Percentiles rank a stretch among this genome's conserved stretches.
phyloP scores from a whole-genome alignment of 1,140 invertebrate species.

The Calephelis virginiensis region DNA sequence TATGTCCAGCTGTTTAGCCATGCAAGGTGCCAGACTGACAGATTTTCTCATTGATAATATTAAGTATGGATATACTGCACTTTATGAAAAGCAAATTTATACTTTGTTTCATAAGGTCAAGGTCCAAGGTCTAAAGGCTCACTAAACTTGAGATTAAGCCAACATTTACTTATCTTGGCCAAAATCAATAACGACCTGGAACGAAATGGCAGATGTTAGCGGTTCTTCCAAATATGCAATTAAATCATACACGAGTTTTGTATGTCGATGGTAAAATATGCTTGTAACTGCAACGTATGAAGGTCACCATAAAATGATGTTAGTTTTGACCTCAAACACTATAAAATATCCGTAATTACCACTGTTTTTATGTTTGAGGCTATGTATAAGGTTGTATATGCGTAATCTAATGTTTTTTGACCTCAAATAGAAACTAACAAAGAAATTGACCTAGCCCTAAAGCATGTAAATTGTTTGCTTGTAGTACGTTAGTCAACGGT shows the following conservation, averaged over 20 bases:
- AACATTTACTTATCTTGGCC: constrained; percentile 1
- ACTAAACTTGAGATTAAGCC: not conserved
- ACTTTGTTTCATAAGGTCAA: not conserved
- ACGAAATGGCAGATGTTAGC: constrained; percentile 5
- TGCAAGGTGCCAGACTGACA: too few relatives aligned
- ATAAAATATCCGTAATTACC: not conserved
- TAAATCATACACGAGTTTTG: constrained; percentile 2
- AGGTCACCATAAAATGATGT: constrained; percentile 6
- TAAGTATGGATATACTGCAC: too few relatives aligned
- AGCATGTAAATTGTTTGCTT: too few relatives aligned
- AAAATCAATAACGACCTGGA: constrained; percentile 13
- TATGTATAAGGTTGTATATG: not conserved
- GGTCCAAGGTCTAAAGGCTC: not conserved
- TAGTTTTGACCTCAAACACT: not conserved
- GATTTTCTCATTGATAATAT: too few relatives aligned
- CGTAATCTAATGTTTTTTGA: not conserved
- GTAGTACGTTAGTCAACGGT: too few relatives aligned
- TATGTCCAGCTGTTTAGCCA: too few relatives aligned
- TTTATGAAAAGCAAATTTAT: too few relatives aligned
- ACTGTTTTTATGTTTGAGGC: not conserved
- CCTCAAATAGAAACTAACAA: too few relatives aligned
- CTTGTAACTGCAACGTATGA: not conserved
- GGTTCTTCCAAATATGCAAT: constrained; percentile 4
- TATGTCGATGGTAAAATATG: not conserved
- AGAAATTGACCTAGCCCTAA: too few relatives aligned